Percentiles rank a stretch among this genome's conserved stretches.
Evolutionary conservation across 2,888 invertebrate species (phyloP).

Genomic region (Brenthis daphne): DNA sequence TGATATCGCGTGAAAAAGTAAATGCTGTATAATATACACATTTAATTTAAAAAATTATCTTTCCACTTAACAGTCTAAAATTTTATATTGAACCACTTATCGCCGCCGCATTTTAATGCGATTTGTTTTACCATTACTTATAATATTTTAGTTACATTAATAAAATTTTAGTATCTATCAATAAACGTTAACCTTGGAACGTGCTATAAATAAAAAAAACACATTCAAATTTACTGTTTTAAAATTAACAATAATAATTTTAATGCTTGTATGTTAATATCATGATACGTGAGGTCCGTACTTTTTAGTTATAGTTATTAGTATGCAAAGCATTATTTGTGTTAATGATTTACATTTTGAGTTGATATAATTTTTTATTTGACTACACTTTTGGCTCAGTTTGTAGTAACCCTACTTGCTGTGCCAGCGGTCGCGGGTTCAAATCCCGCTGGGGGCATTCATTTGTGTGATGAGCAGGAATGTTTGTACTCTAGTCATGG

Average conservation of each 20-base stretch:
- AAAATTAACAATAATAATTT: slow-evolving; percentile 32
- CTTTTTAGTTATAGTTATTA: slow-evolving; percentile 27
- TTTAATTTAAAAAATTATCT: no score
- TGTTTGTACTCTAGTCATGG: no score
- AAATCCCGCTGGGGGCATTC: no score
- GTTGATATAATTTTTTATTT: background rate
- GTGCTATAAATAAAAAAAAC: slow-evolving; percentile 18
- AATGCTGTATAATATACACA: no score
- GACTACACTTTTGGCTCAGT: no score
- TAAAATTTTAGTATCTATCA: slow-evolving; percentile 11
- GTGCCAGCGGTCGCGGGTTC: no score
- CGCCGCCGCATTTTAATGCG: background rate
- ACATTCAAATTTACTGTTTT: slow-evolving; percentile 31
- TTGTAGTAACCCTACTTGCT: no score
- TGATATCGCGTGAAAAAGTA: no score
- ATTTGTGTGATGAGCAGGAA: no score
- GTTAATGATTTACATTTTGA: slow-evolving; percentile 29
- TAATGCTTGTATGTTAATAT: slow-evolving; percentile 38
- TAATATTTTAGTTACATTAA: slow-evolving; percentile 1
- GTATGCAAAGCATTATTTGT: slow-evolving; percentile 23
- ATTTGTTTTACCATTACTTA: slow-evolving; percentile 3
- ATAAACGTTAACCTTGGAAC: slow-evolving; percentile 15
- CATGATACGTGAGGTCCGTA: slow-evolving; percentile 28
- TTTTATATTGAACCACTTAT: no score
- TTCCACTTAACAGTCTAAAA: no score